These are phyloP conservation scores for Lithophane semibrunnea DNA, from an alignment of 2,888 invertebrate species.

Conservation along the genomic window DNA sequence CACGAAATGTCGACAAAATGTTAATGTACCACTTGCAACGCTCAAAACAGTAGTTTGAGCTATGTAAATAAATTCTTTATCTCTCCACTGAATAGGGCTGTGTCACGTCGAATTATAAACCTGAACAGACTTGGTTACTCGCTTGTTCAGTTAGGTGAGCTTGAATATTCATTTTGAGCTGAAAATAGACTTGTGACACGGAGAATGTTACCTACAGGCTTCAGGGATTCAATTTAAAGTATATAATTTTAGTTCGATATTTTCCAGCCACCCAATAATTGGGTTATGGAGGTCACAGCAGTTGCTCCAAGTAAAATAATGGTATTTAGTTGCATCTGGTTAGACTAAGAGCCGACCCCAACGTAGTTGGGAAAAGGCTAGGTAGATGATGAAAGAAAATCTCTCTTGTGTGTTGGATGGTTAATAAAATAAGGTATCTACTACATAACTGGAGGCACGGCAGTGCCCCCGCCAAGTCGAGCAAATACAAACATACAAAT, in stretches of 20 bases:
- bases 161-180: slow-evolving; percentile 15
- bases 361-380: background rate
- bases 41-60: slow-evolving; percentile 59
- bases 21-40: slow-evolving; percentile 47
- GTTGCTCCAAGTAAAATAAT: background rate
- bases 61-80: slow-evolving; percentile 67
- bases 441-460: no score
- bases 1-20: slow-evolving; percentile 59
- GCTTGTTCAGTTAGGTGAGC: slow-evolving; percentile 17
- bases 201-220: background rate
- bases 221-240: background rate
- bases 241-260: background rate
- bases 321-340: background rate
- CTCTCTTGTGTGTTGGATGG: background rate
- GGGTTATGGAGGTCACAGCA: background rate
- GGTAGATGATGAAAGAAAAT: background rate
- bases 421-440: background rate
- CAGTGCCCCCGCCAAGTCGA: no score
- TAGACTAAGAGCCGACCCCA: background rate
- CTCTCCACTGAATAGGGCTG: slow-evolving; percentile 47
- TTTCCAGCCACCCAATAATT: background rate
- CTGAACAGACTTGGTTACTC: slow-evolving; percentile 14
- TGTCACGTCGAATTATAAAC: slow-evolving; percentile 11
- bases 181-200: slow-evolving; percentile 27
- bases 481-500: no score